Evolutionary conservation across 1,140 invertebrate genomes (phyloP).

Genomic region (Macrobrachium nipponense): DNA sequence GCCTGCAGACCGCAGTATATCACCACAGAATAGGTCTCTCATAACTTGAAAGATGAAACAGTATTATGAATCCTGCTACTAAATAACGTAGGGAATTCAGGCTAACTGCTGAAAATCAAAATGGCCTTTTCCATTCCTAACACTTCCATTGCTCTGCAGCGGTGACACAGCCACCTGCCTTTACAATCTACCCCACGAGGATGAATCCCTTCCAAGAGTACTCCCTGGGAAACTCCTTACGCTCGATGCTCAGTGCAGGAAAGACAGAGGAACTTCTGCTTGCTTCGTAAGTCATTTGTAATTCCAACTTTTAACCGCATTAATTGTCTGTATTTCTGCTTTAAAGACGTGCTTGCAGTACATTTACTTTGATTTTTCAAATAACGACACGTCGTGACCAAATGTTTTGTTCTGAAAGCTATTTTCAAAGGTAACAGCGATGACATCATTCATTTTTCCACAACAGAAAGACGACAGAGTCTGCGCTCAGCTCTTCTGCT

Average conservation of each 20-base stretch:
- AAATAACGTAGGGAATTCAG: not conserved
- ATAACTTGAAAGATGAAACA: too few species aligned
- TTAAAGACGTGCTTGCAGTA: too few species aligned
- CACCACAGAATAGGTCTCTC: too few species aligned
- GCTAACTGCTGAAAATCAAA: not conserved
- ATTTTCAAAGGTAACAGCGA: too few species aligned
- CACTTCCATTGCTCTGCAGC: slow-evolving; percentile 72
- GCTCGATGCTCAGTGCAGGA: slow-evolving; percentile 91
- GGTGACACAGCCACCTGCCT: slow-evolving; percentile 94
- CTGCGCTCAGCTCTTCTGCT: slow-evolving; percentile 94
- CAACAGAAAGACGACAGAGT: slow-evolving; percentile 83
- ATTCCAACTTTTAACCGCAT: not conserved
- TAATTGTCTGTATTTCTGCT: not conserved
- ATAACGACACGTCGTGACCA: too few species aligned
- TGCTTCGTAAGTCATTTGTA: slow-evolving; percentile 78
- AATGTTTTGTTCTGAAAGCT: too few species aligned
- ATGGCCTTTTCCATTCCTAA: slow-evolving; percentile 38
- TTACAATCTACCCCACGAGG: slow-evolving; percentile 93
- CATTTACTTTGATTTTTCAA: too few species aligned
- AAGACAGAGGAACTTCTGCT: slow-evolving; percentile 92
- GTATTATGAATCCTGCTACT: too few species aligned
- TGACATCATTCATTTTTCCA: not conserved
- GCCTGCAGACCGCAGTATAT: too few species aligned
- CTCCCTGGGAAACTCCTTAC: slow-evolving; percentile 89
- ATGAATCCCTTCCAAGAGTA: slow-evolving; percentile 87